These are phyloP conservation scores for Hybos culiciformis DNA, from an alignment of 2,888 invertebrate species.

Conservation along the genomic window DNA sequence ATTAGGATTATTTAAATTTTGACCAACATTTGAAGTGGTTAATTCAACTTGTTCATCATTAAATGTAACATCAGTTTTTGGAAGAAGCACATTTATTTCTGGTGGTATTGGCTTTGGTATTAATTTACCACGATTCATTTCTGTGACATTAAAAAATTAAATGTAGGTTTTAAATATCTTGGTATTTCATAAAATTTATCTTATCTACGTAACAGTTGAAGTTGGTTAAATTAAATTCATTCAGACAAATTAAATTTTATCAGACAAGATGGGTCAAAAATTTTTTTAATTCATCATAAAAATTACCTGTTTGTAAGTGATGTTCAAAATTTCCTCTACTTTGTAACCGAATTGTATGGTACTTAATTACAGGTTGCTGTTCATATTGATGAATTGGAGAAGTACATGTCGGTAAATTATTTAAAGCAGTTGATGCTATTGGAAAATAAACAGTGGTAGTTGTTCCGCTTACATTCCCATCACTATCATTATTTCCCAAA, in stretches of 20 bases:
- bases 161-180: no score
- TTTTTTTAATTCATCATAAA: no score
- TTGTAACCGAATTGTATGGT: conserved; percentile 34
- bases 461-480: conserved; percentile 8
- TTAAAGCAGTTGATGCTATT: conserved; percentile 19
- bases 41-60: conserved; percentile 16
- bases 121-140: not conserved
- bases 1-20: conserved; percentile 13
- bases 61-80: not conserved
- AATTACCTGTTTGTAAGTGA: no score
- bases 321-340: conserved; percentile 8
- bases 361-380: conserved; percentile 30
- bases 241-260: no score
- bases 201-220: no score
- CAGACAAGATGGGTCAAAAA: no score
- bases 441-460: conserved; percentile 34
- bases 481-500: not conserved
- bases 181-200: no score
- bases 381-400: conserved; percentile 17
- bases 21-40: conserved; percentile 13
- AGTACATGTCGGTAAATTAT: conserved; percentile 7
- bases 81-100: not conserved
- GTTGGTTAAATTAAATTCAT: no score
- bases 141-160: not conserved
- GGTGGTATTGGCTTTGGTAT: not conserved